Base-by-base conservation (phyloP, 1,140 invertebrate species). In the Sinella curviseta region DNA sequence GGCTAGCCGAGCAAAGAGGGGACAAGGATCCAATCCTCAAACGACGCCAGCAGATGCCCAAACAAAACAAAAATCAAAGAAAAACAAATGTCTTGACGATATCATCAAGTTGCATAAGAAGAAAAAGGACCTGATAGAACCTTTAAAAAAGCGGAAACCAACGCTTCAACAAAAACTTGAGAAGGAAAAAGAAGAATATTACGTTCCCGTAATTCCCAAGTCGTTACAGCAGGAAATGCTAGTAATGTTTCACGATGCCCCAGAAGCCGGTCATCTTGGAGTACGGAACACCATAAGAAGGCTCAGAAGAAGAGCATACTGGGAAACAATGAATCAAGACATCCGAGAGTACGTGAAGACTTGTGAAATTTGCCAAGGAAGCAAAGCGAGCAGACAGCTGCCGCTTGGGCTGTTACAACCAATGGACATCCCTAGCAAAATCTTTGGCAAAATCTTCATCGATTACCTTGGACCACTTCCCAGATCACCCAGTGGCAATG, bases 251-350 rank as follows among this genome's bases (percentile, higher is more conserved):
- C 80, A 81, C 77, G 80, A 81, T 75, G 20, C 35, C 24, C 70
- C 76, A 1, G 54, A 34, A 60, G 57, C 74, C 17, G 80, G 76
- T 4, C 80, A 81, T 55, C n/a, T 57, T 1, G 73, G 76, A 0
- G 31, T 60, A 0, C 57, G 75, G 20, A 75, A 57, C 33, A 81
- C 80, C 1, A 57, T 74, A 28, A 16, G 57, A 28, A 36, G 55
- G 57, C 34, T 81, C 4, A 78, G 74, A 54, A 16, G 2, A 20
- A 39, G 80, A 77, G 24, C 24, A n/a, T 81, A 33, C 33, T 81
- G 80, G 80, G 30, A 74, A 28, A 28, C 30, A 55, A 81, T 81
- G 80, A 78, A 78, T 33, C 73, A 77, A 34, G 77, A 81, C 16
- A 78, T 81, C 1, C 4, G n/a, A 14, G 2, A 78, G 8, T 81